Conservation (phyloP, 2,888 invertebrate species). For the Lithophane socia region DNA sequence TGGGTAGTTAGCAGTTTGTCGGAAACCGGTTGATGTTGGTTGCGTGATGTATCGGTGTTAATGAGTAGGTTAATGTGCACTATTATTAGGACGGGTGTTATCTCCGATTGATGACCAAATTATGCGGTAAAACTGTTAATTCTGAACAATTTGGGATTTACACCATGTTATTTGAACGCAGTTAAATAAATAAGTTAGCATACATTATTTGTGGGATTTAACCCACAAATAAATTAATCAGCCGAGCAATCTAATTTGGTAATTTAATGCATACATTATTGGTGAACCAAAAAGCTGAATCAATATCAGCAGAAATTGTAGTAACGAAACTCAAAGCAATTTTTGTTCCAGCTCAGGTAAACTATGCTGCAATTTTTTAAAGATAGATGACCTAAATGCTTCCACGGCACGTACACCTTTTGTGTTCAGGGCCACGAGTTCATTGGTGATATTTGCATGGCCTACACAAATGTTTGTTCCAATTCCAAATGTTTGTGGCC, state of each 20-base stretch:
- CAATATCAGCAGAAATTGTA: conserved; percentile 3
- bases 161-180: conserved; percentile 3
- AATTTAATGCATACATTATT: conserved; percentile 20
- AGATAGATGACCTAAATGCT: conserved; percentile 51
- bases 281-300: neutral
- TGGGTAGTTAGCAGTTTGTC: conserved; percentile 70
- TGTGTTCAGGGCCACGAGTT: conserved; percentile 46
- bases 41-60: conserved; percentile 57
- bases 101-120: conserved; percentile 32
- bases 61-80: conserved; percentile 51
- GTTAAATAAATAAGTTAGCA: conserved; percentile 25
- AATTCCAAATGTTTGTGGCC: conserved; percentile 21
- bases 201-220: conserved; percentile 18
- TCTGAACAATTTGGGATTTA: conserved; percentile 32
- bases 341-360: conserved; percentile 5
- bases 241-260: conserved; percentile 1
- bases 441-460: conserved; percentile 50
- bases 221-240: too few relatives aligned
- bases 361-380: conserved; percentile 36
- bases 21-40: conserved; percentile 49
- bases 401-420: conserved; percentile 43
- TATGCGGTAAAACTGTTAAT: conserved; percentile 41
- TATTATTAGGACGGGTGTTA: conserved; percentile 47
- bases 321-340: neutral
- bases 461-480: conserved; percentile 39